Evolutionary conservation across 2,113 vertebrate genomes (phyloP), one percentile per base, ranked within the genome.

Genomic region (Chiloscyllium plagiosum): DNA sequence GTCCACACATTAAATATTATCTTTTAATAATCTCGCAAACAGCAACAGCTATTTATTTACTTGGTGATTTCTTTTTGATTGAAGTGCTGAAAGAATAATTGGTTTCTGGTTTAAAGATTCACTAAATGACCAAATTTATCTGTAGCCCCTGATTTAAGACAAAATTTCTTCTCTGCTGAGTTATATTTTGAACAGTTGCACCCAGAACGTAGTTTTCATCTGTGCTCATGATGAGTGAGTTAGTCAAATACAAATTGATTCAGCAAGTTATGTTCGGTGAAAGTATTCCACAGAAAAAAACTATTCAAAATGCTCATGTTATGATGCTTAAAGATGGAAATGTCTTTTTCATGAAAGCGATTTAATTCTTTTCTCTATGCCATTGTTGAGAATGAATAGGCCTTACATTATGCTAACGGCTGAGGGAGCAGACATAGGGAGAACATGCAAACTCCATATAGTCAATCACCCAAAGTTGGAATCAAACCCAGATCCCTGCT

Each of bases 141-240:
- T 93, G 61, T 6, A 37, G 61, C 42, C 66, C 89, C 52, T 37
- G 61, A 7, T 33, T 61, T 24, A 22, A 42, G 29, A 33, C 33
- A 66, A 65, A n/a, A 22, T 4, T 92, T 66, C 89, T 92, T n/a
- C 56, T 20, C n/a, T n/a, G 89, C 66, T 92, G 89, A 37, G 89
- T 65, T 33, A 92, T 8, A 65, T 37, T 93, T 93, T 66, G 37
- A 66, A 33, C 7, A n/a, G 61, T 93, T 93, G 37, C 61, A 42
- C 17, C 56, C 19, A n/a, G 19, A 61, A 10, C 5, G 61, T 22
- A 66, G 65, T 68, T 92, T 66, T n/a, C 17, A 66, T 92, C 89
- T 93, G 61, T 61, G 20, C 13, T 66, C n/a, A 66, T 93, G 89
- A 37, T 93, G n/a, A 93, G 89, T 93, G 89, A 37, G 56, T 93